Base-by-base conservation (phyloP, 1,140 invertebrate genomes). In the Metopolophium dirhodum region DNA sequence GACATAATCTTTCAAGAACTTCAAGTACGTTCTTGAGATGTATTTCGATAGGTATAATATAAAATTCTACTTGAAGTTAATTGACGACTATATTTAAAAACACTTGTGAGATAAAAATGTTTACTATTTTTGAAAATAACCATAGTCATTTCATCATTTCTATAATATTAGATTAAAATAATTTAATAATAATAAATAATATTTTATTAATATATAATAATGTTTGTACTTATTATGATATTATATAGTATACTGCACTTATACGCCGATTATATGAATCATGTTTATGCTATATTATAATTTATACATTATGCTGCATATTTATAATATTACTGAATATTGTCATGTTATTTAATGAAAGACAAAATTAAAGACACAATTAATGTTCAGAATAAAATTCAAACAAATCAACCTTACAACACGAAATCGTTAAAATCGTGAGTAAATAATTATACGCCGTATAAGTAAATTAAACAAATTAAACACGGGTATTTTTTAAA, bases 31-130 rank as follows among this genome's bases (percentile, higher is more conserved):
- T 54, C 87, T 54, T 51, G 49, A 89, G 49, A 35, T 47, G 35
- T 37, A n/a, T 37, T 37, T 51, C 1, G 49, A 87, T 89, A 88
- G 30, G 30, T 49, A 88, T 51, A 51, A 88, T 51, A 51, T 51
- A 35, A 47, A 86, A 26, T 54, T 54, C 47, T 35, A 54, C 14
- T 54, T 37, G 20, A n/a, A 54, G n/a, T 54, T 89, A 89, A 88
- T 51, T 51, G 49, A 89, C 9, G 14, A 37, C 47, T 35, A 54
- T 89, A 89, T 89, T 89, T 89, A 54, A 88, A 88, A 89, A 51
- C 87, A 89, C 87, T 89, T 35, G n/a, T 89, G 49, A 51, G 87
- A 89, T 54, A 89, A 89, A 51, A 89, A 54, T 89, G 87, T 89
- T 89, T 89, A 35, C 35, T 54, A 54, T 89, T 89, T 89, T 54